phyloP scores from a whole-genome alignment of 2,113 vertebrate genomes.

The Cygnus atratus region DNA sequence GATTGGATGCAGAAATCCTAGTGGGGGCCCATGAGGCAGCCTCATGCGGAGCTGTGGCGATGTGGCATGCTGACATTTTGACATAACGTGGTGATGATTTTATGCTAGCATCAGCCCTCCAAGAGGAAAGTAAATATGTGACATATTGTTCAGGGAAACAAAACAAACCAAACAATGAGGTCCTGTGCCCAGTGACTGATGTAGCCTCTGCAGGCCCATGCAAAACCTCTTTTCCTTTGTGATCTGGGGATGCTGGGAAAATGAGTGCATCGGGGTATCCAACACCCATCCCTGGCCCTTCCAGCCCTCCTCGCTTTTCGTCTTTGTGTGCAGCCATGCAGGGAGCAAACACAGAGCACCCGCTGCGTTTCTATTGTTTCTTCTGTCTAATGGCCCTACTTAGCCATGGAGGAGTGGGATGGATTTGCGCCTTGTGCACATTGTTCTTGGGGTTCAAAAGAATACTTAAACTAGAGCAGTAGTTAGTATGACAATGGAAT shows the following conservation, averaged over 20 bases:
- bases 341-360: slow-evolving; percentile 58
- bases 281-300: slow-evolving; percentile 46
- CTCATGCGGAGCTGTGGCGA: slow-evolving; percentile 15
- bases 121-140: slow-evolving; percentile 64
- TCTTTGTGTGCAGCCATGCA: slow-evolving; percentile 64
- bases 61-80: slow-evolving; percentile 58
- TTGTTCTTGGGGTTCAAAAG: slow-evolving; percentile 66
- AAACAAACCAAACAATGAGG: slow-evolving; percentile 65
- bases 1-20: slow-evolving; percentile 50
- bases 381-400: slow-evolving; percentile 68
- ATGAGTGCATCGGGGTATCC: slow-evolving; percentile 52
- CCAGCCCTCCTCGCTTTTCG: slow-evolving; percentile 49
- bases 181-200: slow-evolving; percentile 52
- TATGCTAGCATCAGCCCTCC: slow-evolving; percentile 40
- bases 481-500: slow-evolving; percentile 61
- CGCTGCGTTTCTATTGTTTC: slow-evolving; percentile 63
- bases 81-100: slow-evolving; percentile 44
- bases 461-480: slow-evolving; percentile 67
- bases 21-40: slow-evolving; percentile 29
- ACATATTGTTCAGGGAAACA: slow-evolving; percentile 62
- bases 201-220: slow-evolving; percentile 31
- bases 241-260: slow-evolving; percentile 48
- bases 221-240: slow-evolving; percentile 47
- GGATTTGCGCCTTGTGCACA: slow-evolving; percentile 54
- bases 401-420: slow-evolving; percentile 55